Conservation (phyloP, 2,888 invertebrate species). For the Lithodes maja region DNA sequence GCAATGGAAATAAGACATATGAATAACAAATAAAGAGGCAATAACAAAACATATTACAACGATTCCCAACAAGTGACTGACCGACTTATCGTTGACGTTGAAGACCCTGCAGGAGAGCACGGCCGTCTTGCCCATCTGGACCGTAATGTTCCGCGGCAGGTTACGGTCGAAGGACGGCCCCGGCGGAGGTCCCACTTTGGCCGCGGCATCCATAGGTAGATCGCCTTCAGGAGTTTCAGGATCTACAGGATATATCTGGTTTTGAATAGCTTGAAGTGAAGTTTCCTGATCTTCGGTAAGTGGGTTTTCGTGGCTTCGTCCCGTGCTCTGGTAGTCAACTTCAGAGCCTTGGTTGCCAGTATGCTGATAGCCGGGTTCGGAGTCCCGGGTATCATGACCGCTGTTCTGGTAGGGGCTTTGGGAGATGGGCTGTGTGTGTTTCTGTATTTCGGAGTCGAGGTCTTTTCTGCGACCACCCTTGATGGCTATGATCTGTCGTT, state of each 20-base stretch:
- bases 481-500: neutral
- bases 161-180: slow-evolving; percentile 59
- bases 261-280: too few species aligned
- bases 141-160: slow-evolving; percentile 57
- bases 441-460: too few species aligned
- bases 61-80: slow-evolving; percentile 21
- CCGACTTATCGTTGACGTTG: slow-evolving; percentile 64
- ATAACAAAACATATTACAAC: too few species aligned
- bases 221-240: neutral
- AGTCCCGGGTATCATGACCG: neutral
- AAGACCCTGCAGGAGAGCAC: slow-evolving; percentile 62
- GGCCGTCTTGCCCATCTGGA: slow-evolving; percentile 64
- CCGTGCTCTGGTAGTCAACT: neutral
- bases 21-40: too few species aligned
- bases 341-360: neutral
- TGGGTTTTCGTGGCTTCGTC: neutral
- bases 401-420: too few species aligned
- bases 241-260: neutral
- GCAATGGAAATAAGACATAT: too few species aligned
- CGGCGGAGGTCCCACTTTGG: slow-evolving; percentile 40
- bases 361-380: too few species aligned
- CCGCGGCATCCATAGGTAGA: slow-evolving; percentile 11
- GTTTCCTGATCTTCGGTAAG: neutral
- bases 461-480: neutral
- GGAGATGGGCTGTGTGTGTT: too few species aligned